These are phyloP conservation scores for Heliothis peltigera DNA, from an alignment of 2,888 invertebrate species.

Conservation along the genomic window DNA sequence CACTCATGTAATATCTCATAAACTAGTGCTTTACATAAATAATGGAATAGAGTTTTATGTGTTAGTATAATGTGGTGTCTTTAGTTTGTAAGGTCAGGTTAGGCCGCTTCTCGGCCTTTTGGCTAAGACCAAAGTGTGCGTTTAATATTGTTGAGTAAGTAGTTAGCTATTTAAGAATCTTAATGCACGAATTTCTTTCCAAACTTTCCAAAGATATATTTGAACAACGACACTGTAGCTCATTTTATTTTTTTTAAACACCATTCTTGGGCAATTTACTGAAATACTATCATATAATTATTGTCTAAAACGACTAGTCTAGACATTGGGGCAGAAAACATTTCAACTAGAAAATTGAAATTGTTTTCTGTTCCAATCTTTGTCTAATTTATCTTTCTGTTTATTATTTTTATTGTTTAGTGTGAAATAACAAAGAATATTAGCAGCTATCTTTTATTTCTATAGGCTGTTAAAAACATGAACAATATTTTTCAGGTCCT, in stretches of 20 bases:
- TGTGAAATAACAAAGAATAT: not conserved
- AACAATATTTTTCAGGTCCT: not conserved
- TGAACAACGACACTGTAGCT: not conserved
- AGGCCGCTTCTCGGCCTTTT: too few species aligned
- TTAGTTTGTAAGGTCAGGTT: too few species aligned
- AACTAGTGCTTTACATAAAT: too few species aligned
- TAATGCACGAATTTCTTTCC: constrained; percentile 20
- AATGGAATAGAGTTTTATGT: too few species aligned
- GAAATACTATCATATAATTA: not conserved
- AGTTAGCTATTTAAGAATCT: too few species aligned
- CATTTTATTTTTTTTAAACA: not conserved
- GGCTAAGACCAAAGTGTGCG: too few species aligned
- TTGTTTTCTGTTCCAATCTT: not conserved
- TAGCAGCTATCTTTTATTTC: not conserved
- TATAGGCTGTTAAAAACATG: not conserved
- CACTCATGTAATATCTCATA: not conserved
- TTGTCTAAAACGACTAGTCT: not conserved
- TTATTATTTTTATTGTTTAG: not conserved
- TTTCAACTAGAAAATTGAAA: constrained; percentile 2
- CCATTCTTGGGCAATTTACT: not conserved
- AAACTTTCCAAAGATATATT: not conserved
- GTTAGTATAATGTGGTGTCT: too few species aligned
- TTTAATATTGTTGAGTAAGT: too few species aligned
- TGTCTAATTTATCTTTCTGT: not conserved
- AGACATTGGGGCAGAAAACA: not conserved